Percentiles rank a stretch among this genome's conserved stretches.
These are phyloP conservation scores for Hafferia zeledoni DNA, from an alignment of 2,797 vertebrate species.

Conservation along the genomic window DNA sequence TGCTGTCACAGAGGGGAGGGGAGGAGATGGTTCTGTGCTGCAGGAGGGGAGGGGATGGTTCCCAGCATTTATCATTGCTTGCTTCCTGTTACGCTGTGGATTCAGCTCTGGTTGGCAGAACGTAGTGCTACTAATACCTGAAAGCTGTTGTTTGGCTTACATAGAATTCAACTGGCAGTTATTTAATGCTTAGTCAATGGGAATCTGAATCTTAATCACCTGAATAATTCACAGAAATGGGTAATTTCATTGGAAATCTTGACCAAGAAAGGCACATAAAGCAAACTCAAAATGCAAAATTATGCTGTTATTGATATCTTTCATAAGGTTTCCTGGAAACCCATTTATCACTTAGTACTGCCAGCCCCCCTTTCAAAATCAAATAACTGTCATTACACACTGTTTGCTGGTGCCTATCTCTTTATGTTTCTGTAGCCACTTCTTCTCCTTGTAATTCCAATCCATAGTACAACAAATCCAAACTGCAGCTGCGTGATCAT, in stretches of 20 bases:
- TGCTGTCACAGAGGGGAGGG: background rate
- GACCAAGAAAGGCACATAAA: background rate
- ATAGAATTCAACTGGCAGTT: background rate
- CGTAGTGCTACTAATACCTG: background rate
- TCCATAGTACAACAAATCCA: background rate
- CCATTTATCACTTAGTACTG: background rate
- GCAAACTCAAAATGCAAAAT: background rate
- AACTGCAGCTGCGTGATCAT: slow-evolving; percentile 60
- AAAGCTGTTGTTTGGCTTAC: background rate
- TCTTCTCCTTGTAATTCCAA: slow-evolving; percentile 4
- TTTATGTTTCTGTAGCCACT: background rate
- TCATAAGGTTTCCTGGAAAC: background rate
- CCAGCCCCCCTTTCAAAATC: background rate
- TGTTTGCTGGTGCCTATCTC: background rate
- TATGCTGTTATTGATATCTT: background rate
- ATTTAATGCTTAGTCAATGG: background rate
- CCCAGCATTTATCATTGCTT: background rate
- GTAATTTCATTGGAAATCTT: background rate
- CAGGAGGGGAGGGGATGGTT: background rate
- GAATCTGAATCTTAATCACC: background rate
- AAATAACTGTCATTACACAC: background rate
- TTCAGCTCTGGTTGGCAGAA: background rate
- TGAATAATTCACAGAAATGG: background rate
- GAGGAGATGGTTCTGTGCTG: background rate
- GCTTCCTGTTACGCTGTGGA: background rate